Conservation (phyloP, 2,113 vertebrate genomes). For the Xiphophorus maculatus region DNA sequence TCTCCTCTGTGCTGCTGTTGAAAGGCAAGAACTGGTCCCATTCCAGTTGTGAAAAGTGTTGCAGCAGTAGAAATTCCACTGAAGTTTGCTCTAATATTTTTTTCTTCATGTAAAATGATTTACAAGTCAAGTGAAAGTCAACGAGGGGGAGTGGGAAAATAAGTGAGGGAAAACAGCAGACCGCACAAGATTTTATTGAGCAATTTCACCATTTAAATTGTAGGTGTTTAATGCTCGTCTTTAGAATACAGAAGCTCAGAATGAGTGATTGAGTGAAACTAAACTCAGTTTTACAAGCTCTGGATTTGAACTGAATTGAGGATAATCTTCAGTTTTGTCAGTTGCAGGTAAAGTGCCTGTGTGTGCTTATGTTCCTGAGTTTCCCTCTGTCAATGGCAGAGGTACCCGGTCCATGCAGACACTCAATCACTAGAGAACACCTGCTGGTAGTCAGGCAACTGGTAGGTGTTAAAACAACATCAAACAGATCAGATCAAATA, state of each 20-base stretch:
- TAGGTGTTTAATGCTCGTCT: background rate
- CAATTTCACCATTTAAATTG: background rate
- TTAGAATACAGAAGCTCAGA: background rate
- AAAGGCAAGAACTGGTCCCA: background rate
- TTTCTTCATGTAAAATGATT: constrained; percentile 23
- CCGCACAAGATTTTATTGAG: background rate
- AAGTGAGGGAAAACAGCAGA: background rate
- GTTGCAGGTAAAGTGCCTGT: constrained; percentile 82
- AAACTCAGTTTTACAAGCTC: background rate
- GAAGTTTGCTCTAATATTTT: constrained; percentile 3
- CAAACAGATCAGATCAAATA: background rate
- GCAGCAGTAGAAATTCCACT: constrained; percentile 19
- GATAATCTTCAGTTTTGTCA: constrained; percentile 26
- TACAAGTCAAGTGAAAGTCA: background rate
- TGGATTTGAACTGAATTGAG: background rate
- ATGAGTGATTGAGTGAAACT: background rate
- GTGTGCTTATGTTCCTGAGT: constrained; percentile 80
- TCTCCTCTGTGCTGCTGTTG: background rate
- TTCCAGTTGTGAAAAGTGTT: constrained; percentile 8
- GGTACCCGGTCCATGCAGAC: constrained; percentile 80
- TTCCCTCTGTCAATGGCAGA: constrained; percentile 77
- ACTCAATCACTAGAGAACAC: constrained; percentile 81
- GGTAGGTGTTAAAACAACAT: constrained; percentile 62
- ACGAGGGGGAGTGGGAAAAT: background rate
- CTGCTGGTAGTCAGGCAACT: constrained; percentile 75